phyloP scores from a whole-genome alignment of 2,113 vertebrate genomes.

The Perca fluviatilis region DNA sequence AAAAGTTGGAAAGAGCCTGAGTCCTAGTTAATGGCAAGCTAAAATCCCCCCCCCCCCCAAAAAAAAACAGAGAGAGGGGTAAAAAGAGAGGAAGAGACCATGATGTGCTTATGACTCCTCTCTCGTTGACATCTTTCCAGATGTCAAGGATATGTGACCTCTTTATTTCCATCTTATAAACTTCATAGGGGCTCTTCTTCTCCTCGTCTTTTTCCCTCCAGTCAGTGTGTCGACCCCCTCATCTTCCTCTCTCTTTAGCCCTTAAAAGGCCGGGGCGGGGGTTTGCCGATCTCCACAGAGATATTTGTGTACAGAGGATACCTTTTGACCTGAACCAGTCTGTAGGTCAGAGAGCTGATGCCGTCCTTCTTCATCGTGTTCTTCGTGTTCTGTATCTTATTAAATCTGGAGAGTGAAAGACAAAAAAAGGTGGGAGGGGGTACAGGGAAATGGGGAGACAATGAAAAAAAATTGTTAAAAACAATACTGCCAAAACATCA shows the following conservation, averaged over 20 bases:
- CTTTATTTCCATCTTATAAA: background rate
- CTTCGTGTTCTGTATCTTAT: constrained; percentile 99
- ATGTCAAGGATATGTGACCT: constrained; percentile 13
- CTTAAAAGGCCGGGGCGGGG: constrained; percentile 89
- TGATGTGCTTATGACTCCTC: constrained; percentile 51
- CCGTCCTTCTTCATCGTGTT: constrained; percentile 98
- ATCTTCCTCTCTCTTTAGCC: constrained; percentile 81
- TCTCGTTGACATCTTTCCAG: constrained; percentile 2
- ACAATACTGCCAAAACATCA: background rate
- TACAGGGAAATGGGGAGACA: background rate
- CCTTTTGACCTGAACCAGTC: constrained; percentile 89
- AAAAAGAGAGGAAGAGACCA: constrained; percentile 38
- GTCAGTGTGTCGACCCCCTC: constrained; percentile 4
- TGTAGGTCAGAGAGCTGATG: constrained; percentile 95
- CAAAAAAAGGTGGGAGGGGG: background rate
- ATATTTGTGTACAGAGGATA: constrained; percentile 96
- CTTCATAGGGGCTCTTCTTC: constrained; percentile 10
- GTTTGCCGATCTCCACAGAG: constrained; percentile 96
- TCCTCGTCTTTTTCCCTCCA: background rate
- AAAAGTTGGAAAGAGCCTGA: constrained; percentile 45
- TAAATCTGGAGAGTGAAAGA: constrained; percentile 87
- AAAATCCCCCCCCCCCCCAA: background rate
- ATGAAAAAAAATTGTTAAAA: background rate
- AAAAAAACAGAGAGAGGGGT: background rate
- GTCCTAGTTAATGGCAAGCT: constrained; percentile 46